Evolutionary conservation across 2,888 invertebrate genomes (phyloP).

Genomic region (Anorthoa munda): DNA sequence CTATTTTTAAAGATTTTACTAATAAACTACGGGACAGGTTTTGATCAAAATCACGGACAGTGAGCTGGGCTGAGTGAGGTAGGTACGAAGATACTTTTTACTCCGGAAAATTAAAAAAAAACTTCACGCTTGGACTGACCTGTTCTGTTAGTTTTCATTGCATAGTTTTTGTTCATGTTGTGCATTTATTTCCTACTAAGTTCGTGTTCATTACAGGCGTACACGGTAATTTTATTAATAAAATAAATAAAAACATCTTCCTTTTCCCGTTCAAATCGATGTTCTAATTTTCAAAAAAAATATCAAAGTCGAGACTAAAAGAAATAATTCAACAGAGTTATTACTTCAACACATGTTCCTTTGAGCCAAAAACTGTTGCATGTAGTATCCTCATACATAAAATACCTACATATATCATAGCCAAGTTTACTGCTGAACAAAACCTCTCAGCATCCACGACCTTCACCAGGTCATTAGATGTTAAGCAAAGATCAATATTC

Average conservation of each 20-base stretch:
- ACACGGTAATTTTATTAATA: no score
- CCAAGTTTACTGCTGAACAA: not conserved
- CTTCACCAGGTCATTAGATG: slow-evolving; percentile 14
- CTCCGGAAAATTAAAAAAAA: slow-evolving; percentile 40
- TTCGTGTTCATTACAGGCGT: not conserved
- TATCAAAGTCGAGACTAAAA: no score
- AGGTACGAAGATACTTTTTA: not conserved
- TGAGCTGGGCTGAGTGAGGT: not conserved
- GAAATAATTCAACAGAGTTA: no score
- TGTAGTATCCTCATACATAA: not conserved
- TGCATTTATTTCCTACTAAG: slow-evolving; percentile 12
- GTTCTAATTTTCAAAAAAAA: no score
- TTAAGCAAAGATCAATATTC: not conserved
- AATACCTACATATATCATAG: not conserved
- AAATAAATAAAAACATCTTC: no score
- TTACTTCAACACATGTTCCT: not conserved
- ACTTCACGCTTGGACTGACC: slow-evolving; percentile 16
- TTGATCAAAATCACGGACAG: slow-evolving; percentile 24
- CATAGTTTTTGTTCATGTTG: slow-evolving; percentile 10
- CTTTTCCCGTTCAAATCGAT: no score
- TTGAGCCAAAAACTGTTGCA: not conserved
- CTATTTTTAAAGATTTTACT: not conserved
- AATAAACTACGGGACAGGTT: not conserved
- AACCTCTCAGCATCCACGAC: not conserved
- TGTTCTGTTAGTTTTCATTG: slow-evolving; percentile 20